Conservation (phyloP, 2,797 vertebrate genomes). For the Pipistrellus pipistrellus region DNA sequence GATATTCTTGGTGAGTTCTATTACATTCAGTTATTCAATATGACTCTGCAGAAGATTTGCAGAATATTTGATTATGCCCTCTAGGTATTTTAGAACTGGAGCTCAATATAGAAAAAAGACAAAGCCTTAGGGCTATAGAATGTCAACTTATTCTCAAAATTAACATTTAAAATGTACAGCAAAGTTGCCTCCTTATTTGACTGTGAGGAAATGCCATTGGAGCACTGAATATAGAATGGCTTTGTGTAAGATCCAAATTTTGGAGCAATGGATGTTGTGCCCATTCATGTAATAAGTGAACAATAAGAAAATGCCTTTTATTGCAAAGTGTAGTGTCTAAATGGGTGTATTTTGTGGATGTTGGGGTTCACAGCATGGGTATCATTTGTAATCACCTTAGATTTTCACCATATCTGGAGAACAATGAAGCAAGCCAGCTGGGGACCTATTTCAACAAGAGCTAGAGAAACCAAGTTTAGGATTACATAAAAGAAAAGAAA, state of each 20-base stretch:
- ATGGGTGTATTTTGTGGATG: neutral
- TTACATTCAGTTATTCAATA: conserved; percentile 44
- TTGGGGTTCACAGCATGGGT: neutral
- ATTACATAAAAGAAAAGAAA: neutral
- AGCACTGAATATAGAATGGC: conserved; percentile 15
- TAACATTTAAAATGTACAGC: conserved; percentile 59
- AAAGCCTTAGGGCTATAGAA: conserved; percentile 57
- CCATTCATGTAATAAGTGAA: conserved; percentile 3
- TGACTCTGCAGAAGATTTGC: conserved; percentile 44
- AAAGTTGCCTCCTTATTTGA: conserved; percentile 62
- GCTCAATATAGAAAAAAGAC: neutral
- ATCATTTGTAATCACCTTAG: neutral
- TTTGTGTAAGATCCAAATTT: conserved; percentile 57
- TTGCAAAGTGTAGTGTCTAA: neutral
- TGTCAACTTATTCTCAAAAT: conserved; percentile 68
- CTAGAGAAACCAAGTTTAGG: neutral
- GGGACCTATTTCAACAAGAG: neutral
- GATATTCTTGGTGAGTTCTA: conserved; percentile 28
- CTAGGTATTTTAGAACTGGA: conserved; percentile 61
- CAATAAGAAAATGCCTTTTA: neutral
- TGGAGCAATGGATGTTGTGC: neutral
- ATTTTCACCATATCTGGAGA: neutral
- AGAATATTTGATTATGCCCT: conserved; percentile 55
- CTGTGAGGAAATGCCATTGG: conserved; percentile 8
- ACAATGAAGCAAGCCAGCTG: neutral